Conservation (phyloP, 1,140 invertebrate species). For the Magallana gigas region DNA sequence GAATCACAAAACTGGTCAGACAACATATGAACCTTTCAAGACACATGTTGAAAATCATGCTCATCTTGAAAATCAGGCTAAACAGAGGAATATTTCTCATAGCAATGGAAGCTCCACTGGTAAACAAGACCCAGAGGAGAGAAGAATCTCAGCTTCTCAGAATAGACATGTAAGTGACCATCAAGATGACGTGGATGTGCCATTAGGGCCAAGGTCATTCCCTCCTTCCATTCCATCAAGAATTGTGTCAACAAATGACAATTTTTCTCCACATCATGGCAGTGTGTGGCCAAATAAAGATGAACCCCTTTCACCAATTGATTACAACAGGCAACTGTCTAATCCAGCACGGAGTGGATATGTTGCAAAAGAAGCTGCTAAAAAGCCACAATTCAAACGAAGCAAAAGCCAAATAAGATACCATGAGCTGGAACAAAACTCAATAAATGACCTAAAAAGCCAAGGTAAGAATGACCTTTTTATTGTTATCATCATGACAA, state of each 20-base stretch:
- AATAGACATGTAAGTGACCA: not conserved
- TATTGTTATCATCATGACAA: not conserved
- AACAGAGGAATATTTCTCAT: not conserved
- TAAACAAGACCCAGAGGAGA: not conserved
- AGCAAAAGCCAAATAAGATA: constrained; percentile 30
- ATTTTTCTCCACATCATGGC: not conserved
- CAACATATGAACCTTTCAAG: not conserved
- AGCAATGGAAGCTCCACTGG: not conserved
- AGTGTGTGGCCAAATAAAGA: not conserved
- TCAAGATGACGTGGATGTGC: not conserved
- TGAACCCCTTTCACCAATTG: not conserved
- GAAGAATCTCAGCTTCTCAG: not conserved
- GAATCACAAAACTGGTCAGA: constrained; percentile 25
- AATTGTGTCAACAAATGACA: not conserved
- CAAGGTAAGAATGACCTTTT: not conserved
- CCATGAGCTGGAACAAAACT: constrained; percentile 17
- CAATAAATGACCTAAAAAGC: not conserved
- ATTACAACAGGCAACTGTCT: constrained; percentile 21
- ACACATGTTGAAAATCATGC: not conserved
- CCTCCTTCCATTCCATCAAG: not conserved
- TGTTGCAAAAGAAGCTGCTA: constrained; percentile 12
- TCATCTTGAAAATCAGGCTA: not conserved
- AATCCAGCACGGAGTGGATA: constrained; percentile 17
- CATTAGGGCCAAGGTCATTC: not conserved
- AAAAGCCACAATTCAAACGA: not conserved